These are phyloP conservation scores for Drosophila pallidifrons DNA, from an alignment of 1,140 invertebrate genomes.

Conservation along the genomic window DNA sequence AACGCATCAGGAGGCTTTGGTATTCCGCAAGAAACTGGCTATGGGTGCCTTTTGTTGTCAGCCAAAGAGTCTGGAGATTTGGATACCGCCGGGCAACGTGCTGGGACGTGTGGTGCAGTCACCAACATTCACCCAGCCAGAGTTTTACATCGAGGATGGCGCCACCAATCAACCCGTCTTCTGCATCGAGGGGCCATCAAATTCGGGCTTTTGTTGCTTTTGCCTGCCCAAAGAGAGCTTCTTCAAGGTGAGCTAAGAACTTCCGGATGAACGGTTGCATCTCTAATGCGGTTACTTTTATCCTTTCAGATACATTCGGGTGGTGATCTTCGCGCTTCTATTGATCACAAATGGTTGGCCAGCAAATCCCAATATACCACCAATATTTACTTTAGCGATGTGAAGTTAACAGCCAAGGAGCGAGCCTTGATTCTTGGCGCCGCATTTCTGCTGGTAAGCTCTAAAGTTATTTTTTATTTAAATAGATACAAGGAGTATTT, in stretches of 20 bases:
- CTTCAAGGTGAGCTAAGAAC: slow-evolving; percentile 83
- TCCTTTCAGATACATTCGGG: slow-evolving; percentile 73
- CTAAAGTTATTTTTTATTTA: no score
- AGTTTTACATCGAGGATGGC: slow-evolving; percentile 85
- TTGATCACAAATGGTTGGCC: slow-evolving; percentile 86
- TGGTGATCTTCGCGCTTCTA: slow-evolving; percentile 84
- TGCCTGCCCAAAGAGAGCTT: slow-evolving; percentile 85
- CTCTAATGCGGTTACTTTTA: slow-evolving; percentile 7
- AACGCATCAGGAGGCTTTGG: slow-evolving; percentile 88
- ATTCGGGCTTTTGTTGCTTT: slow-evolving; percentile 73
- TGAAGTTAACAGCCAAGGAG: slow-evolving; percentile 81
- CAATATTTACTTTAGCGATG: slow-evolving; percentile 85
- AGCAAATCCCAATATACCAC: slow-evolving; percentile 85
- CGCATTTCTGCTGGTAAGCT: slow-evolving; percentile 86
- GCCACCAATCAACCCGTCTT: slow-evolving; percentile 83
- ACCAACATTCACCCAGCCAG: slow-evolving; percentile 80
- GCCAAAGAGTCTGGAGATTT: slow-evolving; percentile 85
- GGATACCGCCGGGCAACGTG: slow-evolving; percentile 85
- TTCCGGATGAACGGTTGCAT: background rate
- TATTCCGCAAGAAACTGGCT: slow-evolving; percentile 87
- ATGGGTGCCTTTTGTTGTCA: slow-evolving; percentile 77
- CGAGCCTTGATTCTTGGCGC: slow-evolving; percentile 86
- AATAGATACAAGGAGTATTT: no score
- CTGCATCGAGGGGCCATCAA: slow-evolving; percentile 85
- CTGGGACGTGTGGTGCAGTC: slow-evolving; percentile 85